phyloP scores from a whole-genome alignment of 2,888 invertebrate genomes.

The Cryptocheilus praepositus region DNA sequence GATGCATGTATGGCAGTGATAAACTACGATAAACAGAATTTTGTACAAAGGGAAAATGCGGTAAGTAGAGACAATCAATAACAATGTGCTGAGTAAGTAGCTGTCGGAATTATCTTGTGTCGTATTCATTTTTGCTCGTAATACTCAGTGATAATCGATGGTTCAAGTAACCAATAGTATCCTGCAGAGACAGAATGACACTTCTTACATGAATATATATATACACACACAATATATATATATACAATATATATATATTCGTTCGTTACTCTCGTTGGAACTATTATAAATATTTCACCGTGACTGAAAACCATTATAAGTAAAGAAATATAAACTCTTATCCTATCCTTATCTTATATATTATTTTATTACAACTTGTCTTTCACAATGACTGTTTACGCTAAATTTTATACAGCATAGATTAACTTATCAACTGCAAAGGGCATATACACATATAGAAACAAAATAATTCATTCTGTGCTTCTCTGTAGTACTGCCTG shows the following conservation, averaged over 20 bases:
- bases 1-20: no score
- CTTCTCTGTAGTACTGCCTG: no score
- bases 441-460: no score
- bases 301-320: slow-evolving; percentile 66
- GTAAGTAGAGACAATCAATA: no score
- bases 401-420: no score
- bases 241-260: no score
- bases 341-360: slow-evolving; percentile 19
- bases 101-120: neutral
- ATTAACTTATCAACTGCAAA: no score
- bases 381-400: neutral
- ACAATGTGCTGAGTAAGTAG: no score
- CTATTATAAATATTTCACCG: slow-evolving; percentile 56
- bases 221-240: slow-evolving; percentile 21
- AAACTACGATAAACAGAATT: no score
- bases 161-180: slow-evolving; percentile 57
- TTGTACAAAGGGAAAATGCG: no score
- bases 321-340: slow-evolving; percentile 37
- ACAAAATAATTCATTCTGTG: no score
- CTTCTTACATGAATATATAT: slow-evolving; percentile 1
- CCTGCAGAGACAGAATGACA: neutral
- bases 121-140: neutral
- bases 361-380: neutral
- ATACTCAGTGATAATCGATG: slow-evolving; percentile 44
- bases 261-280: neutral